These are phyloP conservation scores for Cladorhizidae sp. DNA, from an alignment of 37 sponge, comb jelly and placozoan species.

Conservation along the genomic window DNA sequence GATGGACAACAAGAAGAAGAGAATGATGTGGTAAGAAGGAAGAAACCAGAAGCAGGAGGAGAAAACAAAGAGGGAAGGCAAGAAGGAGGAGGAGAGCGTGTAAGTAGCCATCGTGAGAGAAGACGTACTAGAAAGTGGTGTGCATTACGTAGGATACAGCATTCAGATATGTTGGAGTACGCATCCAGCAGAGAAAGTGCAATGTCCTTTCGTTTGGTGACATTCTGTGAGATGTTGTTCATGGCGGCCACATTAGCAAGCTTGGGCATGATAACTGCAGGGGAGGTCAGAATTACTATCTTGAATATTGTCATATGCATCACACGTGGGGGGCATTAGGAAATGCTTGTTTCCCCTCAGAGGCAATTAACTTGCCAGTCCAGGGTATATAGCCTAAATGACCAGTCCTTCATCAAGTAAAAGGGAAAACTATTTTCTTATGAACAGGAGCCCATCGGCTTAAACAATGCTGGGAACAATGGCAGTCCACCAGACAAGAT, in stretches of 20 bases:
- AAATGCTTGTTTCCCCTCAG: background rate
- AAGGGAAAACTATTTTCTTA: background rate
- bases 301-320: background rate
- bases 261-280: constrained; percentile 78
- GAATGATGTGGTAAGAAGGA: too few species aligned
- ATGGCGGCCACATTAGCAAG: constrained; percentile 34
- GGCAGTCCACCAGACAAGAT: too few species aligned
- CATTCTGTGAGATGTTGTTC: constrained; percentile 55
- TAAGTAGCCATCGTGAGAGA: too few species aligned
- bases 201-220: constrained; percentile 65
- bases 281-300: background rate
- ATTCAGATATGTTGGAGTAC: constrained; percentile 74
- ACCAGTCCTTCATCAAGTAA: background rate
- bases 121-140: background rate
- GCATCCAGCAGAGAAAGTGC: constrained; percentile 63
- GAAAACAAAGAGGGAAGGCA: too few species aligned
- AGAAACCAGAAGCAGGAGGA: too few species aligned
- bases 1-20: too few species aligned
- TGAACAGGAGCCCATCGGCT: too few species aligned
- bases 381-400: background rate
- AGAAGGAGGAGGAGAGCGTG: too few species aligned
- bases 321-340: background rate
- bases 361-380: background rate
- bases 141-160: constrained; percentile 79
- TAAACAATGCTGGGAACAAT: too few species aligned